phyloP scores from a whole-genome alignment of 2,113 vertebrate species.

The Irena cyanogastra region DNA sequence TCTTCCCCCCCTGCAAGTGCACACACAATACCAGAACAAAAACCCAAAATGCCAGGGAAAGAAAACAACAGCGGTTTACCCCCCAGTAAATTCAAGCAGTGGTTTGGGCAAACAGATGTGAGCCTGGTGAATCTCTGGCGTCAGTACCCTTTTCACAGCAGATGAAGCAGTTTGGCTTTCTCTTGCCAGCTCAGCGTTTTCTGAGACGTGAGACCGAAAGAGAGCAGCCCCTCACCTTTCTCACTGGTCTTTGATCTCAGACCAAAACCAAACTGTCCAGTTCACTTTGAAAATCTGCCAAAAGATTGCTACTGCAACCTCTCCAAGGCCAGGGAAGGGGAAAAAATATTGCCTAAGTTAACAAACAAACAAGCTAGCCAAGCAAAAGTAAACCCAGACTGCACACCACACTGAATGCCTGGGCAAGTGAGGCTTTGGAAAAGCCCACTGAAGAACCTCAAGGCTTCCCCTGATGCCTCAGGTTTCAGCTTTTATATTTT shows the following conservation, averaged over 20 bases:
- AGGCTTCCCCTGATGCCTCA: neutral
- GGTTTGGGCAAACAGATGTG: neutral
- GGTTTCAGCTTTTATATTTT: too few relatives aligned
- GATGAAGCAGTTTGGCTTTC: neutral
- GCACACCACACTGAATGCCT: accelerated
- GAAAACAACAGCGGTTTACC: too few relatives aligned
- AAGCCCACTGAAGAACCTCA: neutral
- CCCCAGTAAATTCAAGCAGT: neutral
- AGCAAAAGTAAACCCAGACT: neutral
- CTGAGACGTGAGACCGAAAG: neutral
- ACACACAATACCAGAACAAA: neutral
- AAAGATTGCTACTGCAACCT: neutral
- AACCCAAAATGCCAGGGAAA: neutral
- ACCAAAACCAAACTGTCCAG: neutral
- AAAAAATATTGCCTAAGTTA: neutral
- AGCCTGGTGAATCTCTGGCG: neutral
- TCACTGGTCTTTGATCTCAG: accelerated
- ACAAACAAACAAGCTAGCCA: neutral
- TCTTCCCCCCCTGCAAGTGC: too few relatives aligned
- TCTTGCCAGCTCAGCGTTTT: neutral
- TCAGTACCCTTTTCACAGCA: neutral
- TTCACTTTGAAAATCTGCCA: accelerated
- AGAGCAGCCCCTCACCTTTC: neutral
- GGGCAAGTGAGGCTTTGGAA: neutral
- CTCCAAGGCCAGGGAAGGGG: neutral